Percentiles rank a stretch among this genome's conserved stretches.
Evolutionary conservation across 2,888 invertebrate genomes (phyloP).

Genomic region (Acleris emargana): DNA sequence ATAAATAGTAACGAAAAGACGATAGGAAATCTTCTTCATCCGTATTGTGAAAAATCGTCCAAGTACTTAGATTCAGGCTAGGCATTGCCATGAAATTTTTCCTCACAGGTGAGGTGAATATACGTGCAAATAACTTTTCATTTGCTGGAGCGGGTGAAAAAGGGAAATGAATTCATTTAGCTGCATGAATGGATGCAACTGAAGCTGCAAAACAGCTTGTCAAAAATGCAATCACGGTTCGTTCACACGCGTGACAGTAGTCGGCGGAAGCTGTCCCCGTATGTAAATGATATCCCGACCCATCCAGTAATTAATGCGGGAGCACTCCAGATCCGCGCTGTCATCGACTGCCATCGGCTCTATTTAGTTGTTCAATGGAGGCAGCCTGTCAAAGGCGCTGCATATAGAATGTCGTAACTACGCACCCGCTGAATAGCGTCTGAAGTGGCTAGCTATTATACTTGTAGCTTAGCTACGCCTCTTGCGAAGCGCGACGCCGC

Average conservation of each 20-base stretch:
- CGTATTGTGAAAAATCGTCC: too few species aligned
- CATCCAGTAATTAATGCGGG: constrained; percentile 75
- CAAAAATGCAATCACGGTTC: constrained; percentile 34
- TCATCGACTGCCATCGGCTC: constrained; percentile 56
- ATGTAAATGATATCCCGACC: constrained; percentile 62
- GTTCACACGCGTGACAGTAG: constrained; percentile 29
- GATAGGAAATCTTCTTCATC: too few species aligned
- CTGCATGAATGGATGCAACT: not conserved
- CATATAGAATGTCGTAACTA: constrained; percentile 56
- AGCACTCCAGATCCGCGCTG: constrained; percentile 58
- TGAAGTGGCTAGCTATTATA: constrained; percentile 62
- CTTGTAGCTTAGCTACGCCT: constrained; percentile 39
- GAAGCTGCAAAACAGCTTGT: constrained; percentile 26
- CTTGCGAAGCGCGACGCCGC: constrained; percentile 61
- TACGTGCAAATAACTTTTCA: not conserved
- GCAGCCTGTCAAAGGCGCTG: constrained; percentile 69
- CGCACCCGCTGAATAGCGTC: constrained; percentile 74
- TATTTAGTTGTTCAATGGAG: constrained; percentile 75
- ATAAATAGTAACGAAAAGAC: too few species aligned
- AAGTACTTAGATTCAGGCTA: too few species aligned
- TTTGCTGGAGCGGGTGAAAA: not conserved
- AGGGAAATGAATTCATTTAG: constrained; percentile 3
- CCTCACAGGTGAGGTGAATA: too few species aligned
- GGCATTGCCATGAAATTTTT: too few species aligned
- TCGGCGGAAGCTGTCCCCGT: constrained; percentile 48